Evolutionary conservation across 2,888 invertebrate genomes (phyloP).

Genomic region (Pyrocoelia pectoralis): DNA sequence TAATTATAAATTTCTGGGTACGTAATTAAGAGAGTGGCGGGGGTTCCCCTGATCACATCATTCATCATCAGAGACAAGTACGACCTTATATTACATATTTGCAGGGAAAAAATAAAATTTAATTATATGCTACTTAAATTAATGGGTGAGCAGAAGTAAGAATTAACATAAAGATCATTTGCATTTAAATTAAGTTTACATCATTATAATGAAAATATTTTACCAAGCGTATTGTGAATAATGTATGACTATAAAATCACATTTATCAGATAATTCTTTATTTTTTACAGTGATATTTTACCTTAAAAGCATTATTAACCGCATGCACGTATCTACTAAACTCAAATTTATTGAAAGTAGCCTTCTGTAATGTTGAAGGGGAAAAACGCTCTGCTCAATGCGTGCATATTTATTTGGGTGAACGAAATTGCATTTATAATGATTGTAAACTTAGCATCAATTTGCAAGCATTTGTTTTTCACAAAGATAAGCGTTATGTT

Average conservation of each 20-base stretch:
- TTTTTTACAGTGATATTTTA: conserved; percentile 38
- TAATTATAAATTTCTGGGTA: conserved; percentile 56
- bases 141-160: conserved; percentile 64
- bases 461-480: too few species aligned
- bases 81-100: conserved; percentile 55
- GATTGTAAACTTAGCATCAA: too few species aligned
- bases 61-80: conserved; percentile 50
- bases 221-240: conserved; percentile 58
- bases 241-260: conserved; percentile 53
- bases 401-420: too few species aligned
- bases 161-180: conserved; percentile 62
- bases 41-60: conserved; percentile 48
- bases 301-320: neutral
- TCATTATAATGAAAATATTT: conserved; percentile 61
- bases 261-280: conserved; percentile 55
- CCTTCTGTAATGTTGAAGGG: too few species aligned
- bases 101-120: conserved; percentile 64
- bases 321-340: neutral
- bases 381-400: too few species aligned
- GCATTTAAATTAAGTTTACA: conserved; percentile 63
- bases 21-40: conserved; percentile 52
- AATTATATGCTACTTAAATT: conserved; percentile 77
- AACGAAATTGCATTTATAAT: too few species aligned
- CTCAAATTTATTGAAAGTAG: neutral
- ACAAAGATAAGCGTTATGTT: too few species aligned